A percentile compares a stretch with the other conserved stretches of the same genome.
Evolutionary conservation across 2,797 vertebrate genomes (phyloP).

Genomic region (Tiaroga cobitis): DNA sequence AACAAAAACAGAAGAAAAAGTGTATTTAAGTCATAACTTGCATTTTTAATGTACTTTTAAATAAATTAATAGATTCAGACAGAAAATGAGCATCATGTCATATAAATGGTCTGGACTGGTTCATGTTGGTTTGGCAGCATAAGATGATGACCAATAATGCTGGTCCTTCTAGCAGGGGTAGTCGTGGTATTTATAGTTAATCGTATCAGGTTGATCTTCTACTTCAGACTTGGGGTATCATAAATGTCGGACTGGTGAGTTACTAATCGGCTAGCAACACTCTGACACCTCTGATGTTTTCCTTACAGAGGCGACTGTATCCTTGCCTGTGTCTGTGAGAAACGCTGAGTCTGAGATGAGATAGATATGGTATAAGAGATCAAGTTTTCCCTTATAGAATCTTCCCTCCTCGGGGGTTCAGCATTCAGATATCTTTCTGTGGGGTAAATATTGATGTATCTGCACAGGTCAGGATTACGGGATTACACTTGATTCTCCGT

Average conservation of each 20-base stretch:
- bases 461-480: slow-evolving; percentile 36
- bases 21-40: background rate
- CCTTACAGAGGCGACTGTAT: background rate
- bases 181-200: background rate
- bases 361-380: slow-evolving; percentile 15
- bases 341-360: slow-evolving; percentile 11
- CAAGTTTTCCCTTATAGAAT: background rate
- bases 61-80: too few relatives aligned
- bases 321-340: background rate
- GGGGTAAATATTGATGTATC: slow-evolving; percentile 21
- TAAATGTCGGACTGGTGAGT: slow-evolving; percentile 27
- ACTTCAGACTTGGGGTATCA: background rate
- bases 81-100: background rate
- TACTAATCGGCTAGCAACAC: slow-evolving; percentile 31
- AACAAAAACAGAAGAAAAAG: background rate
- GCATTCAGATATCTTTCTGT: slow-evolving; percentile 11
- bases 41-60: background rate
- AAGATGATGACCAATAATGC: background rate
- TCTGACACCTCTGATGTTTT: slow-evolving; percentile 3
- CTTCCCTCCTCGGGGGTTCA: background rate
- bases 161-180: background rate
- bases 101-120: background rate
- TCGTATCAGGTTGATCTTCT: slow-evolving; percentile 35
- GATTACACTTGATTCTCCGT: background rate
- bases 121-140: background rate